A percentile compares a stretch with the other conserved stretches of the same genome.
These are phyloP conservation scores for Podarcis cretensis DNA, from an alignment of 2,113 vertebrate species.

Conservation along the genomic window DNA sequence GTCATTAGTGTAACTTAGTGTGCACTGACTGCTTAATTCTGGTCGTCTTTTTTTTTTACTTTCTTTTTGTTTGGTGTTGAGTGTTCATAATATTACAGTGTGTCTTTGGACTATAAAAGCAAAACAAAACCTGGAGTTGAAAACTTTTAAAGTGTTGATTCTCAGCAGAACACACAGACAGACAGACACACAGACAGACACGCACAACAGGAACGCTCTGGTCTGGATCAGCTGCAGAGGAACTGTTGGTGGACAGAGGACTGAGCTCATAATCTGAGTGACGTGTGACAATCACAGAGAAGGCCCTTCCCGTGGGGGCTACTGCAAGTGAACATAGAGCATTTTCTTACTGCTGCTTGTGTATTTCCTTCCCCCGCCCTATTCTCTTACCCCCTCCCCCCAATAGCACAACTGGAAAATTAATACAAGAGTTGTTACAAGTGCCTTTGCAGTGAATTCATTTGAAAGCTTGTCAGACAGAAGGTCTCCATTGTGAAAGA, in stretches of 20 bases:
- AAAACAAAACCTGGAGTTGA: background rate
- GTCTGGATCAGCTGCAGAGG: background rate
- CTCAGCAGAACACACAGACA: background rate
- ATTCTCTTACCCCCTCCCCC: background rate
- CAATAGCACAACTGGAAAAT: conserved; percentile 28
- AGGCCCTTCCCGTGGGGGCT: background rate
- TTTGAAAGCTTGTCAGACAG: background rate
- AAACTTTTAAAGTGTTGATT: background rate
- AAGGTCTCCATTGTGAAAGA: background rate
- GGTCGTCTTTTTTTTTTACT: background rate
- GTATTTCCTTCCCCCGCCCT: background rate
- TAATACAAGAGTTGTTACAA: conserved; percentile 27
- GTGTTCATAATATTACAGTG: conserved; percentile 60
- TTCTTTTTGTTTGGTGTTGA: conserved; percentile 54
- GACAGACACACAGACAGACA: background rate
- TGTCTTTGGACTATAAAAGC: conserved; percentile 50
- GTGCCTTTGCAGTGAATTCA: background rate
- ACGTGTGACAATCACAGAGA: conserved; percentile 15
- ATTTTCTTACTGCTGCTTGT: conserved; percentile 18
- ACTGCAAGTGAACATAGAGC: background rate
- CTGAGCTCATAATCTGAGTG: background rate
- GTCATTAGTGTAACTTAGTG: conserved; percentile 25
- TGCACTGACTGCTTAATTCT: conserved; percentile 2
- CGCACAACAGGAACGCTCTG: background rate
- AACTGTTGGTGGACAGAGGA: background rate